phyloP scores from a whole-genome alignment of 2,797 vertebrate species.

The Trachurus trachurus region DNA sequence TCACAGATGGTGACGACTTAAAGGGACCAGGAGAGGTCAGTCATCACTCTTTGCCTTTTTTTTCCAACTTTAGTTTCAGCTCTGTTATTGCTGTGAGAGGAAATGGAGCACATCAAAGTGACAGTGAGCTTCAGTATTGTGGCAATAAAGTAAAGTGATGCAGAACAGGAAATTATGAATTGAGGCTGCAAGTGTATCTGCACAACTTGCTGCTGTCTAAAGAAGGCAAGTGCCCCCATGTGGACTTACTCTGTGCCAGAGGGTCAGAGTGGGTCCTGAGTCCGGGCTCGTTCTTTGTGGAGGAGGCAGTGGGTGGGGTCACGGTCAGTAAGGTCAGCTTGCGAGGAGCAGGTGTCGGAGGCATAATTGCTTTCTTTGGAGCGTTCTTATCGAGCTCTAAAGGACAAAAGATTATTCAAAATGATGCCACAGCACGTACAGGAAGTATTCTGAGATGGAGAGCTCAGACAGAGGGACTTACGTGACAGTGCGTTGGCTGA shows the following conservation, averaged over 20 bases:
- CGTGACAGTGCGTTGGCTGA: neutral
- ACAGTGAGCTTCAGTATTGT: neutral
- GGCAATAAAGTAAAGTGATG: neutral
- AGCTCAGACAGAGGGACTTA: conserved; percentile 25
- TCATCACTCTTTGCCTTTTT: conserved; percentile 38
- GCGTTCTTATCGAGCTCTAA: conserved; percentile 35
- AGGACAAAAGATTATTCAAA: neutral
- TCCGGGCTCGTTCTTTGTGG: neutral
- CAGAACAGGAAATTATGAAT: neutral
- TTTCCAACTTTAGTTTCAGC: conserved; percentile 72
- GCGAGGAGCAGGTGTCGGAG: conserved; percentile 36
- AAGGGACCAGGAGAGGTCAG: conserved; percentile 49
- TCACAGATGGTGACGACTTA: neutral
- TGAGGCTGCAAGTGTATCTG: neutral
- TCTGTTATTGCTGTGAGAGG: conserved; percentile 62
- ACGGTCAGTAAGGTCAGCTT: accelerated
- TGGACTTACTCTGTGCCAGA: conserved; percentile 59
- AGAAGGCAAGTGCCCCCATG: neutral
- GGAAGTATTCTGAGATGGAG: neutral
- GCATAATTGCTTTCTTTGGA: conserved; percentile 54
- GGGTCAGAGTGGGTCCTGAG: neutral
- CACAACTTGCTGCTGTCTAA: neutral
- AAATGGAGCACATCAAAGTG: conserved; percentile 7
- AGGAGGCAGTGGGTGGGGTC: accelerated
- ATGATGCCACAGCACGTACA: too few species aligned